Percentiles rank a stretch among this genome's conserved stretches.
phyloP scores from a whole-genome alignment of 2,888 invertebrate species.

The Scaptomyza parva region DNA sequence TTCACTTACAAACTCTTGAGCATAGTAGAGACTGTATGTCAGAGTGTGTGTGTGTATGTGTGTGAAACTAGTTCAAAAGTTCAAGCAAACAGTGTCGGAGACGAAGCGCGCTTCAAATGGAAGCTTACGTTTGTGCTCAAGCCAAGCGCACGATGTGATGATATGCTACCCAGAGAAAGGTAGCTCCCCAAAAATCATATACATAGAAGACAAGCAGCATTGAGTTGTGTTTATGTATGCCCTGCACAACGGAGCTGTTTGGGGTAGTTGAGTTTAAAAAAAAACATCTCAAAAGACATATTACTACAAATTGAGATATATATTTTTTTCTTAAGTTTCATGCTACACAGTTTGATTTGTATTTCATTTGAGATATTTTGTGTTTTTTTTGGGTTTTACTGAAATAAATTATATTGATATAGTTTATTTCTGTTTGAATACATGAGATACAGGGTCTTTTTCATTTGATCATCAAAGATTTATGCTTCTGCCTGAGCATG shows the following conservation, averaged over 20 bases:
- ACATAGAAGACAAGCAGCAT: slow-evolving; percentile 4
- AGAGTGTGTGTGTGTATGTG: slow-evolving; percentile 8
- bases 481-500: background rate
- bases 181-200: slow-evolving; percentile 24
- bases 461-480: background rate
- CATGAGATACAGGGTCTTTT: too few relatives aligned
- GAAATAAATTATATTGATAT: too few relatives aligned
- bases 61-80: slow-evolving; percentile 81
- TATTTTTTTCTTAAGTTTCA: too few relatives aligned
- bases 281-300: too few relatives aligned
- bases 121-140: slow-evolving; percentile 18
- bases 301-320: too few relatives aligned
- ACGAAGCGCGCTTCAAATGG: slow-evolving; percentile 20
- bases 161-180: slow-evolving; percentile 57
- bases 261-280: too few relatives aligned
- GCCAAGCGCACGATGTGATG: slow-evolving; percentile 44
- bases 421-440: too few relatives aligned
- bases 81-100: slow-evolving; percentile 61
- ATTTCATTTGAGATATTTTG: too few relatives aligned
- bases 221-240: background rate
- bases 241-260: too few relatives aligned
- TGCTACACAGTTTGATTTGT: too few relatives aligned
- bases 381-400: too few relatives aligned
- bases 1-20: slow-evolving; percentile 33
- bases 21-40: too few relatives aligned